Evolutionary conservation across 2,113 vertebrate species (phyloP).

Genomic region (Lycocorax pyrrhopterus): DNA sequence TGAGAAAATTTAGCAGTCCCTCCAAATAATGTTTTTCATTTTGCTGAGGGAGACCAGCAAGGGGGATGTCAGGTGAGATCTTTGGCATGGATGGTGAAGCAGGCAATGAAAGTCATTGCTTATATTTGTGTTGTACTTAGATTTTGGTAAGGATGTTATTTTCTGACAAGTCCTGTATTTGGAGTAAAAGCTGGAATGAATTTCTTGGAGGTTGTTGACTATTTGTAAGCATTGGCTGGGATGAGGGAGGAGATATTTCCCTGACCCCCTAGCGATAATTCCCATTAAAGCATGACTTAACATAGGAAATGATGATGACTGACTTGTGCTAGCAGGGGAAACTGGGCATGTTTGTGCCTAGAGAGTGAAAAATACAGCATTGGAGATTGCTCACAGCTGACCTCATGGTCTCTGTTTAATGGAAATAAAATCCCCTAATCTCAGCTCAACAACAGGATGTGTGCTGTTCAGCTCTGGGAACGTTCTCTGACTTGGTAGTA

Average conservation of each 20-base stretch:
- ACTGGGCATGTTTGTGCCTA: background rate
- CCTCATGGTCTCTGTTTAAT: background rate
- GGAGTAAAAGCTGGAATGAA: background rate
- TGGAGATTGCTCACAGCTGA: background rate
- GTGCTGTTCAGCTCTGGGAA: background rate
- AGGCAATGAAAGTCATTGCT: background rate
- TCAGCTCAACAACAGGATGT: background rate
- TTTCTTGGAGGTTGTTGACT: background rate
- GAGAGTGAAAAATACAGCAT: background rate
- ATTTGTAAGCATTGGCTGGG: background rate
- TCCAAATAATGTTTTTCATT: background rate
- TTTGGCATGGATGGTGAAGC: background rate
- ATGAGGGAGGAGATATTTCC: background rate
- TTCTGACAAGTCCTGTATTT: background rate
- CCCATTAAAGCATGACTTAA: background rate
- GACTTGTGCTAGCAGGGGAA: background rate
- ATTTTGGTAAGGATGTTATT: background rate
- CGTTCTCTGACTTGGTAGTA: background rate
- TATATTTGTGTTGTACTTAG: background rate
- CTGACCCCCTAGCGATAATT: background rate
- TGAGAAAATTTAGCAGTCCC: background rate
- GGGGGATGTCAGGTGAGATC: background rate
- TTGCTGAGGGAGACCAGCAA: background rate
- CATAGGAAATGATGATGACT: conserved; percentile 14
- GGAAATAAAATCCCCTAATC: background rate